These are phyloP conservation scores for Schizotus pectinicornis DNA, from an alignment of 2,888 invertebrate genomes.

Conservation along the genomic window DNA sequence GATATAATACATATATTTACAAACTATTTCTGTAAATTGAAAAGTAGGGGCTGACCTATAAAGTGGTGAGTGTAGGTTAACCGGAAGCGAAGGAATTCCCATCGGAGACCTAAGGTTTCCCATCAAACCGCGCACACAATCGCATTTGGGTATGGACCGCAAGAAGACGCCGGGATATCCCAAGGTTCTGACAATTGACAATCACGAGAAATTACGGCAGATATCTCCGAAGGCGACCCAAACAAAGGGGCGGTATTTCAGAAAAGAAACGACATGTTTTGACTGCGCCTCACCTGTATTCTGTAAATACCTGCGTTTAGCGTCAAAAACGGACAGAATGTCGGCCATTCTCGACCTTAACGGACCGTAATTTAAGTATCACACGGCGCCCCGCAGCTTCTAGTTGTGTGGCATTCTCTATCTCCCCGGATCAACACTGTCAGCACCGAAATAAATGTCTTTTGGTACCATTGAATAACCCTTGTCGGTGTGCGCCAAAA, in stretches of 20 bases:
- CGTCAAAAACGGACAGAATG: constrained; percentile 52
- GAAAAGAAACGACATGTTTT: constrained; percentile 50
- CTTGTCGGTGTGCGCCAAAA: constrained; percentile 50
- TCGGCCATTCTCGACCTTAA: constrained; percentile 38
- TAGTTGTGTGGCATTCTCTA: constrained; percentile 56
- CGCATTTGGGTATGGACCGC: not conserved
- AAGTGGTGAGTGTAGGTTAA: too few species aligned
- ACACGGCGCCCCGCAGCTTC: constrained; percentile 50
- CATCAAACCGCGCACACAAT: too few species aligned
- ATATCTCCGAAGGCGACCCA: constrained; percentile 44
- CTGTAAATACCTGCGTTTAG: constrained; percentile 58
- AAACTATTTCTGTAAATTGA: too few species aligned
- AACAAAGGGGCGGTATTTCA: constrained; percentile 47
- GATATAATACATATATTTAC: too few species aligned
- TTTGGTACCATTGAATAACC: constrained; percentile 36
- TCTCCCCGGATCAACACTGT: constrained; percentile 55
- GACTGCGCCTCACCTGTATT: constrained; percentile 56
- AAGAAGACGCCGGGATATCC: constrained; percentile 3
- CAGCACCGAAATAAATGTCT: constrained; percentile 58
- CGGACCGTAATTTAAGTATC: constrained; percentile 43
- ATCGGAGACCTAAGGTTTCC: too few species aligned
- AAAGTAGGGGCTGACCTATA: too few species aligned
- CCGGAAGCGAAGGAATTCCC: too few species aligned
- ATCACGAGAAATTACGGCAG: constrained; percentile 45
- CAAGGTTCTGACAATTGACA: constrained; percentile 12